phyloP scores from a whole-genome alignment of 2,797 vertebrate genomes.

The Sebastes itinus region DNA sequence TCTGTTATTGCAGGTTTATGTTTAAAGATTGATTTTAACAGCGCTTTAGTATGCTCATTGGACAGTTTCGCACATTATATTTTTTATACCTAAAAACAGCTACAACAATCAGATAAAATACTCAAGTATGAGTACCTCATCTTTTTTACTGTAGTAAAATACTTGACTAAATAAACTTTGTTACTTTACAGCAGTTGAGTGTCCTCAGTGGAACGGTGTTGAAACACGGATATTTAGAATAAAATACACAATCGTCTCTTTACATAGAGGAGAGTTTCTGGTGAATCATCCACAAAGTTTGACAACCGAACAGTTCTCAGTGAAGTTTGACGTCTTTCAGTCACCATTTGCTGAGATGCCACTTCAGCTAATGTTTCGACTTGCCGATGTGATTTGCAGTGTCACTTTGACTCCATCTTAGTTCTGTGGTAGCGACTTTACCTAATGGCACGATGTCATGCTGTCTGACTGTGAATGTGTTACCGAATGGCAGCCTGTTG shows the following conservation, averaged over 20 bases:
- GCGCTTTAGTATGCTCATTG: neutral
- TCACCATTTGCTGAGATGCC: neutral
- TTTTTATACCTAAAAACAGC: neutral
- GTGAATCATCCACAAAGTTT: neutral
- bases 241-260: neutral
- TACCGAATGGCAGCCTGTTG: constrained; percentile 39
- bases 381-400: neutral
- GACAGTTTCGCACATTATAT: neutral
- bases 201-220: neutral
- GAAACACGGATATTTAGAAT: neutral
- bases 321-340: neutral
- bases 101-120: neutral
- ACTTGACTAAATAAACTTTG: neutral
- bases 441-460: constrained; percentile 25
- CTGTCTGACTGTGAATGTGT: constrained; percentile 27
- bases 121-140: neutral
- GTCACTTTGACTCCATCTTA: constrained; percentile 19
- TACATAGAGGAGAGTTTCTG: neutral
- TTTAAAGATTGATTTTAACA: neutral
- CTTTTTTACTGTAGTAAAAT: neutral
- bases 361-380: neutral
- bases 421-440: neutral
- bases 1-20: neutral
- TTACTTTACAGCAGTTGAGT: neutral
- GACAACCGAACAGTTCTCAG: neutral